Percentiles rank a stretch among this genome's conserved stretches.
Conservation (phyloP, 2,797 vertebrate species). For the Falco novaeseelandiae region DNA sequence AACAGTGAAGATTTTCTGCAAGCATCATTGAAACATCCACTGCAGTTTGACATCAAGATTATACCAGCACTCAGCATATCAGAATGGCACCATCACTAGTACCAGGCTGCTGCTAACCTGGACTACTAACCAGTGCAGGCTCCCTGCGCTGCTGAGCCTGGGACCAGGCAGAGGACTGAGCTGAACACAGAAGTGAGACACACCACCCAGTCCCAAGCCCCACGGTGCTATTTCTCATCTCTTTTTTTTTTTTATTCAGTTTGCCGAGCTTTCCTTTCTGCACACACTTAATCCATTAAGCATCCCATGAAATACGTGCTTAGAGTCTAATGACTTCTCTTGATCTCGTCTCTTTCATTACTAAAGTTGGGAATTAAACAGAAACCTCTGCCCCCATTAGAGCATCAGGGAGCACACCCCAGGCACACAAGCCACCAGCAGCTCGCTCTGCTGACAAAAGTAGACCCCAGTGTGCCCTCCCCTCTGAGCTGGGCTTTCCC, state of each 20-base stretch:
- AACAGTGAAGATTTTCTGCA: not conserved
- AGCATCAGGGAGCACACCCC: not conserved
- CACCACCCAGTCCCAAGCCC: no score
- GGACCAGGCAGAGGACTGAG: no score
- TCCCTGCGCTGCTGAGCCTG: not conserved
- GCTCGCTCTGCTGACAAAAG: not conserved
- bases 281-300: not conserved
- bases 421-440: not conserved
- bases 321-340: not conserved
- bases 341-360: not conserved
- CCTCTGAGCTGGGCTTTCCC: not conserved
- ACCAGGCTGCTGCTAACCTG: not conserved
- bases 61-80: no score
- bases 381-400: not conserved
- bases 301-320: accelerated
- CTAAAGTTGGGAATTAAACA: not conserved
- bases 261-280: not conserved
- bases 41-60: not conserved
- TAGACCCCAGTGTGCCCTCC: not conserved
- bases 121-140: not conserved
- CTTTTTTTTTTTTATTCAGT: not conserved
- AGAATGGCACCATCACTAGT: not conserved
- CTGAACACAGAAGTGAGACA: not conserved
- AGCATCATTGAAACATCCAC: accelerated
- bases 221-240: not conserved